Evolutionary conservation across 1,140 invertebrate genomes (phyloP), one percentile per base, ranked within the genome.

Genomic region (Psilanteris sp.): DNA sequence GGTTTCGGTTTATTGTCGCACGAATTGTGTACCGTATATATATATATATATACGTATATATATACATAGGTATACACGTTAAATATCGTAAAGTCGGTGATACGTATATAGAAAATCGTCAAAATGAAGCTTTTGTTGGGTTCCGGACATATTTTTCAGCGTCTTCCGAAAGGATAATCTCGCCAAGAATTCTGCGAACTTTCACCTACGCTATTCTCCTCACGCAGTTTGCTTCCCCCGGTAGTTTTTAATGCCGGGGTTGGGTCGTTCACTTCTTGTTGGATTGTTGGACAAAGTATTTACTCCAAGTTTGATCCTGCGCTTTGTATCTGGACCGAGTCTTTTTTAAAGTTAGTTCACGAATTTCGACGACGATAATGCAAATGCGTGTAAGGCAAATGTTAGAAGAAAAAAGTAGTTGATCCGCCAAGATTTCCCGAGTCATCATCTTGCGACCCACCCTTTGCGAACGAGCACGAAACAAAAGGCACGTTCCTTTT

Each of bases 241-340:
- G 57, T 44, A 66, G 52, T 66, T 66, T 73, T 73, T 54, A 64
- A 72, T 52, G 36, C 11, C 13, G 10, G 46, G 54, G 22, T 37
- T 32, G 43, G n/a, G 50, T 22, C 29, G 39, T 34, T 27, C 34
- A 29, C 15, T 44, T 54, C 50, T 46, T 34, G 41, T 41, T 39
- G 27, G 55, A 71, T 71, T 61, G 48, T 72, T 72, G 46, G 15
- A 29, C 55, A 46, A 62, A 71, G 55, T 71, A 61, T 71, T 62
- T 62, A 37, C 24, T 71, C 11, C 36, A 54, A 71, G 54, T 71
- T 71, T 71, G 44, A 62, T 55, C 46, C 48, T 32, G 13, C 6
- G 46, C 48, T 62, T 62, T 62, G 48, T 71, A 32, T 36, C 31
- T 39, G 32, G 29, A 29, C 43, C 14, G 22, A 43, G 54, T 52